Base-by-base conservation (phyloP, 2,888 invertebrate species). In the Drosophila kuntzei region DNA sequence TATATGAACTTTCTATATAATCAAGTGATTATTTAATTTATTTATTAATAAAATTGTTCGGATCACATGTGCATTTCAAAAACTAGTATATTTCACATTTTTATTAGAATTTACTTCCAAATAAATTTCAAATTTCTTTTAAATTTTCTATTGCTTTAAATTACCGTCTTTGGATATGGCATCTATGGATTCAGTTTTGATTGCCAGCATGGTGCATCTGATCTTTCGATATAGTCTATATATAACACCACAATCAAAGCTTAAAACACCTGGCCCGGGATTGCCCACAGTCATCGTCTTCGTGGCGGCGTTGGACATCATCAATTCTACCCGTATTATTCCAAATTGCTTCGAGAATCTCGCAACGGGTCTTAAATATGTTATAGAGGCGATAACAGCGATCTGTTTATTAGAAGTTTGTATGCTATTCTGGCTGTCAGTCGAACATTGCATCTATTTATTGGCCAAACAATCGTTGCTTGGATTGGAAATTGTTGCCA, bases 381-480 rank as follows among this genome's bases (percentile, higher is more conserved):
- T 64, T 8, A 34, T 55, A n/a, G 87, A 81, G 9, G 1, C 64
- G 12, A 5, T n/a, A 0, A 46, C 47, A 11, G 49, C 80, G 0
- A 8, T 71, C 0, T 2, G 57, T 1, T 2, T 81, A 11, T 11
- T 87, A 46, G 61, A 83, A 50, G 2, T 71, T 1, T 47, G 57
- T 7, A 49, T 80, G 71, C 11, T 65, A 6, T 34, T 77, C 3
- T 81, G 81, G 81, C 12, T 22, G n/a, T 44, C 71, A 1, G 11
- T 77, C 2, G 84, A 83, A n/a, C 37, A 58, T 1, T 7, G 41
- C 1, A 46, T 71, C 0, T 58, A 36, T 7, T 2, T 71, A n/a
- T 60, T 8, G 29, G 16, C 39, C 5, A 57, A 62, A 8, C 12
- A 46, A n/a, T 3, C 57, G 2, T 14, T 77, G 1, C 16, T 87